Base-by-base conservation (phyloP, 2,113 vertebrate genomes). In the Hemibates koningsi region DNA sequence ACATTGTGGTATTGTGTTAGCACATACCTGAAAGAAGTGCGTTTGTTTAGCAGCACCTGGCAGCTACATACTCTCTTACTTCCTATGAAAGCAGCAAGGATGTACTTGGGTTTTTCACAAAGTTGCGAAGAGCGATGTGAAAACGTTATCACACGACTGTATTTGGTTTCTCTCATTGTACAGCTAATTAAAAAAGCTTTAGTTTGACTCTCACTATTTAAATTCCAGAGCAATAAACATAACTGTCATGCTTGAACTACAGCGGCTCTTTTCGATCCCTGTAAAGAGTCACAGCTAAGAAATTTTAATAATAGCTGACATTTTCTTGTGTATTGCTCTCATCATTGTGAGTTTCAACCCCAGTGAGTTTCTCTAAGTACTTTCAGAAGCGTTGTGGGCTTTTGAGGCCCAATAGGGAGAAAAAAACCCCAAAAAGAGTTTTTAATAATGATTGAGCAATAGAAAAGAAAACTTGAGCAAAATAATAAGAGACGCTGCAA, bases 311-410 rank as follows among this genome's bases (percentile, higher is more conserved):
- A 76, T 5, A 19, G 17, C 29, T 57, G 48, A 87, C 80, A 83
- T 91, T 89, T 84, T 57, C 66, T 52, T 81, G 24, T n/a, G 63
- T 83, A 85, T 59, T 90, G 66, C 81, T 81, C 79, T 36, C 53
- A 76, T 73, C 45, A 38, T 90, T 88, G 41, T 48, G 14, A 48
- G 24, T 76, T 76, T 76, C 68, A 48, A 76, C 68, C 21, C 68
- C 76, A 34, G 88, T 50, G 17, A n/a, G 14, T 57, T 54, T 16
- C 83, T 82, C 50, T 43, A 14, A 43, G 12, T 24, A 54, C 11
- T 63, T 79, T 53, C 9, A 50, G n/a, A 85, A 81, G 19, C 14
- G 34, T 5, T 19, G 12, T 56, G 38, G 45, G 14, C 56, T 78
- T 80, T 63, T 68, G 5, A 61, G 57, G 11, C 57, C 48, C 27